Base-by-base conservation (phyloP, 1,140 invertebrate genomes). In the Coptotermes formosanus region DNA sequence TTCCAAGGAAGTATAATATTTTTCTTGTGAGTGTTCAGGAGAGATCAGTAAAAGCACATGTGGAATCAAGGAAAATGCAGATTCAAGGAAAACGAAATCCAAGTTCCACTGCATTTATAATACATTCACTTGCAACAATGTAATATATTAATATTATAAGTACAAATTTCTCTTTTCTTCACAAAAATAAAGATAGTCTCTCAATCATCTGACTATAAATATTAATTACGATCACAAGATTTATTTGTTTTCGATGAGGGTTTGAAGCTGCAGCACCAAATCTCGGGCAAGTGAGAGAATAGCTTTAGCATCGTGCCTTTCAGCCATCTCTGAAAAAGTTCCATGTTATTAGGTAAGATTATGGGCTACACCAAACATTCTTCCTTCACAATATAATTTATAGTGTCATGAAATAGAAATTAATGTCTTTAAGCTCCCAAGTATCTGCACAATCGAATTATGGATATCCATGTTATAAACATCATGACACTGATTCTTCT, bases 181-280 rank as follows among this genome's bases (percentile, higher is more conserved):
- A 75, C 64, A 75, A 75, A 75, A 75, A 75, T 75, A 75, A 25
- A 11, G 52, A 55, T 30, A 75, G n/a, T 75, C 64, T 75, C 64
- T 75, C 64, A 55, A 55, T 4, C 52, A 19, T 55, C 52, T 55
- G 52, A 25, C 64, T n/a, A 75, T 12, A 30, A 30, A 30, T 14
- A 75, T 0, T 12, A 75, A 75, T 8, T 25, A 75, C n/a, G 2
- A 75, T 45, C 82, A 81, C 30, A 45, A 55, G 25, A 69, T 38
- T 92, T 93, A 96, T 91, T 96, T 96, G 90, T 98, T 97, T 90
- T 97, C 97, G 88, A 98, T 98, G 82, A 98, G 92, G 87, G 96
- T 96, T 92, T 98, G 97, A 87, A 98, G 93, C 91, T 97, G 95
- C 82, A 96, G 91, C 8, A 98, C 97, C 32, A 98, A 91, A 89